A percentile compares a stretch with the other conserved stretches of the same genome.
Conservation (phyloP, 2,797 vertebrate genomes). For the Nyctibius grandis region DNA sequence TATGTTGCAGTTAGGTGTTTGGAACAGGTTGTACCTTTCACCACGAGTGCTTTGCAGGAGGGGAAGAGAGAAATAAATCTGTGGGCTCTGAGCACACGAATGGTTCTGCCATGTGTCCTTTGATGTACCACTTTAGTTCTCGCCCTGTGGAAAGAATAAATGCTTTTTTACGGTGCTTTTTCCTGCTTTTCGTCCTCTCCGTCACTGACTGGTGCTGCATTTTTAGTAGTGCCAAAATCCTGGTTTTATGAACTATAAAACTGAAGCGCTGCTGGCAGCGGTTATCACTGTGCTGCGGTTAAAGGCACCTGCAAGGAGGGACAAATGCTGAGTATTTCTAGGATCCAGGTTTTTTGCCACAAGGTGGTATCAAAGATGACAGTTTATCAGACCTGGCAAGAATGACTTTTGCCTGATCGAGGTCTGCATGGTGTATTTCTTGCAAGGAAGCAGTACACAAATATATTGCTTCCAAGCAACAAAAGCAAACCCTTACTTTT, state of each 20-base stretch:
- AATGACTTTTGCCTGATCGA: background rate
- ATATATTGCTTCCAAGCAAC: background rate
- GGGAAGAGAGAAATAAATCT: background rate
- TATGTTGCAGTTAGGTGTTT: background rate
- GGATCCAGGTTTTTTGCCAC: background rate
- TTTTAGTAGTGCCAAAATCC: background rate
- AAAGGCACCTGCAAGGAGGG: background rate
- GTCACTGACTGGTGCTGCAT: rapidly evolving
- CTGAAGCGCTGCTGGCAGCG: background rate
- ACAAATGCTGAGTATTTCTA: background rate
- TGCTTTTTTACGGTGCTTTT: background rate
- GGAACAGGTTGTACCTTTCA: rapidly evolving
- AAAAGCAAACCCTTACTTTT: background rate
- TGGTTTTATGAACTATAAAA: background rate
- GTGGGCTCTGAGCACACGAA: rapidly evolving
- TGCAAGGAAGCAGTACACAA: background rate
- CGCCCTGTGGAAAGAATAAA: background rate
- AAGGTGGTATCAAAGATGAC: background rate
- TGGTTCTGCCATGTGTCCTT: background rate
- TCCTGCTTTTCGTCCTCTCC: background rate
- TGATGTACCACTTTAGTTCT: rapidly evolving
- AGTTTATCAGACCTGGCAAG: background rate
- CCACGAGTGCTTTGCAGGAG: background rate
- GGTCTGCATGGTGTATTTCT: background rate
- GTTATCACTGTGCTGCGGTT: background rate